phyloP scores from a whole-genome alignment of 2,797 vertebrate species.

The Ctenopoma multispine region DNA sequence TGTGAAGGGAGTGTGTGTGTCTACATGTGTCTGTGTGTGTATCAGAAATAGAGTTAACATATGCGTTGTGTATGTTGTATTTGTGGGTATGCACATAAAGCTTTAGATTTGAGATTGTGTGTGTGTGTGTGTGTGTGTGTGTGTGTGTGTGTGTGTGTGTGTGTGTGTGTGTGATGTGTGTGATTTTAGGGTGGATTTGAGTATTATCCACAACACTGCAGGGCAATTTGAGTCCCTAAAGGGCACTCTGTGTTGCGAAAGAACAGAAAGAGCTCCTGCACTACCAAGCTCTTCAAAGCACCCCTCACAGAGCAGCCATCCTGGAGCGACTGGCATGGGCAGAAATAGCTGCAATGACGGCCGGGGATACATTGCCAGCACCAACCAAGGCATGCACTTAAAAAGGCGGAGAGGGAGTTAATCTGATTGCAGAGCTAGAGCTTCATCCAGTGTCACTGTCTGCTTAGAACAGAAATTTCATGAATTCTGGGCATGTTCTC shows the following conservation, averaged over 20 bases:
- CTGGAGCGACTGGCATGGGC: slow-evolving; percentile 68
- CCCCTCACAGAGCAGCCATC: slow-evolving; percentile 60
- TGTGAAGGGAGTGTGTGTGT: slow-evolving; percentile 16
- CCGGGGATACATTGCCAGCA: slow-evolving; percentile 41
- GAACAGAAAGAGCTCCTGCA: slow-evolving; percentile 65
- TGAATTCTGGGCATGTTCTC: slow-evolving; percentile 26
- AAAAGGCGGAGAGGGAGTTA: slow-evolving; percentile 16
- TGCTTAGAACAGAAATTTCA: slow-evolving; percentile 27
- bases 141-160: too few species aligned
- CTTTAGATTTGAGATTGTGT: slow-evolving; percentile 13
- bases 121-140: too few species aligned
- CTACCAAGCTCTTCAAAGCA: slow-evolving; percentile 75
- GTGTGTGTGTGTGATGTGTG: too few species aligned
- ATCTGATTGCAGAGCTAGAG: slow-evolving; percentile 34
- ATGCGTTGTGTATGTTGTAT: slow-evolving; percentile 16
- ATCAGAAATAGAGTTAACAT: slow-evolving; percentile 5
- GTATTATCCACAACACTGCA: slow-evolving; percentile 69
- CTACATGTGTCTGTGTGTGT: slow-evolving; percentile 17
- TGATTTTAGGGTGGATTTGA: slow-evolving; percentile 55
- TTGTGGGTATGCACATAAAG: slow-evolving; percentile 21
- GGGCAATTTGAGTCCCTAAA: slow-evolving; percentile 69
- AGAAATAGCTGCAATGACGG: slow-evolving; percentile 61
- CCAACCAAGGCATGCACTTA: slow-evolving; percentile 46
- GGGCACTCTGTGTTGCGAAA: slow-evolving; percentile 67
- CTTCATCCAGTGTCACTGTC: slow-evolving; percentile 40